A percentile compares a stretch with the other conserved stretches of the same genome.
phyloP scores from a whole-genome alignment of 2,113 vertebrate genomes.

The Gobius niger region DNA sequence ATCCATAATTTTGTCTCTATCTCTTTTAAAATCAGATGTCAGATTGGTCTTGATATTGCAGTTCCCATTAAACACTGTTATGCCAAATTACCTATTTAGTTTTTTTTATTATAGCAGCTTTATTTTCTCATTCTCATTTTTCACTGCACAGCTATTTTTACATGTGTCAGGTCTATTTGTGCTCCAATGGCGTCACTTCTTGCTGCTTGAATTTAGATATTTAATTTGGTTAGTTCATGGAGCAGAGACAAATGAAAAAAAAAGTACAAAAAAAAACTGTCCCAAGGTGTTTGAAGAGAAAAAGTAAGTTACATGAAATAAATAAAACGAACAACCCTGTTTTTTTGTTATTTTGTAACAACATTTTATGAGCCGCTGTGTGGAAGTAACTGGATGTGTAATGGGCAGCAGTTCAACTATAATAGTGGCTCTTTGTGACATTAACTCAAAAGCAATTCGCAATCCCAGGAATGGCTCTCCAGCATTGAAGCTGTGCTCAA shows the following conservation, averaged over 20 bases:
- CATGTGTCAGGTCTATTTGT: background rate
- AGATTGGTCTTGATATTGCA: no score
- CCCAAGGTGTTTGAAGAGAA: background rate
- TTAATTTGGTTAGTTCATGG: constrained; percentile 1
- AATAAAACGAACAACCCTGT: background rate
- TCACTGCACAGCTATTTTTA: background rate
- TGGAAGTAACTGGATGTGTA: background rate
- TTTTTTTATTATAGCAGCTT: background rate
- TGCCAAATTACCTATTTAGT: background rate
- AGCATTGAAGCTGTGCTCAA: background rate
- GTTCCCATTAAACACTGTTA: no score
- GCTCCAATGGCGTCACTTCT: background rate
- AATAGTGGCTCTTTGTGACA: constrained; percentile 5
- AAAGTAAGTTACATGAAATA: constrained; percentile 2
- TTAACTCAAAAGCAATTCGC: background rate
- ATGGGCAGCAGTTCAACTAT: constrained; percentile 1
- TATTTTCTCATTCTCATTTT: background rate
- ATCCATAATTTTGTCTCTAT: no score
- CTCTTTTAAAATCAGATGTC: no score
- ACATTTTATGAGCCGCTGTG: background rate
- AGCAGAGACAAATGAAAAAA: constrained; percentile 7
- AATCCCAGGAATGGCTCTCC: background rate
- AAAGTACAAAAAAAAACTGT: background rate
- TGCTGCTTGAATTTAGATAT: background rate
- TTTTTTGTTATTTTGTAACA: background rate